Conservation (phyloP, 2,888 invertebrate genomes). For the Quadroppia sp. region DNA sequence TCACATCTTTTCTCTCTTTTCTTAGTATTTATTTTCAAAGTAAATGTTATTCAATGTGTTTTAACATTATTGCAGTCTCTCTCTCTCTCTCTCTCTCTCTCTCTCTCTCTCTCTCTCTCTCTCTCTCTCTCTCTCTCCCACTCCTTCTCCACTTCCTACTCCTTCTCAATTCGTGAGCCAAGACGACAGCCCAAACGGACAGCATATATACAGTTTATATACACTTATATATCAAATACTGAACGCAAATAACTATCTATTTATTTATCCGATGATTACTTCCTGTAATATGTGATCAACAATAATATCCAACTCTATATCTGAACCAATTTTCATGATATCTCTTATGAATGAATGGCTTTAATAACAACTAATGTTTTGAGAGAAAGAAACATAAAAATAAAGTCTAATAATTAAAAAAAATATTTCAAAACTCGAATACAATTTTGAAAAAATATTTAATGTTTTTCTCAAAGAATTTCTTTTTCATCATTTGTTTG, state of each 20-base stretch:
- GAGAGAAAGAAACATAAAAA: too few species aligned
- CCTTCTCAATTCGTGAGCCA: background rate
- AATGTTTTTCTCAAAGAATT: too few species aligned
- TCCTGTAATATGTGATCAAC: conserved; percentile 8
- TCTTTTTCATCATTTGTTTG: too few species aligned
- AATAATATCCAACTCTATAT: background rate
- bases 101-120: too few species aligned
- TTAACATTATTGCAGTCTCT: background rate
- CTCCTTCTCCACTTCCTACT: too few species aligned
- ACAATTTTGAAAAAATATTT: too few species aligned
- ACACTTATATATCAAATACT: conserved; percentile 30
- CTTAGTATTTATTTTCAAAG: background rate
- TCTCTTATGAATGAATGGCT: too few species aligned
- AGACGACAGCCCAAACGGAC: background rate
- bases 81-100: background rate
- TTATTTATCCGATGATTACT: conserved; percentile 33
- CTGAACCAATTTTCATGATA: too few species aligned
- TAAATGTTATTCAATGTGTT: background rate
- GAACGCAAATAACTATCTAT: conserved; percentile 28
- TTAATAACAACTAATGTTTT: too few species aligned
- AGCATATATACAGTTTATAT: background rate
- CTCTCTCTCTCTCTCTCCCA: background rate
- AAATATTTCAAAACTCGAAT: too few species aligned
- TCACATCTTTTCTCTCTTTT: background rate
- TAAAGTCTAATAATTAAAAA: too few species aligned